Evolutionary conservation across 92 coral and sea anemone species (phyloP), one percentile per base, ranked within the genome.

Genomic region (Umimayanthus kanabou): DNA sequence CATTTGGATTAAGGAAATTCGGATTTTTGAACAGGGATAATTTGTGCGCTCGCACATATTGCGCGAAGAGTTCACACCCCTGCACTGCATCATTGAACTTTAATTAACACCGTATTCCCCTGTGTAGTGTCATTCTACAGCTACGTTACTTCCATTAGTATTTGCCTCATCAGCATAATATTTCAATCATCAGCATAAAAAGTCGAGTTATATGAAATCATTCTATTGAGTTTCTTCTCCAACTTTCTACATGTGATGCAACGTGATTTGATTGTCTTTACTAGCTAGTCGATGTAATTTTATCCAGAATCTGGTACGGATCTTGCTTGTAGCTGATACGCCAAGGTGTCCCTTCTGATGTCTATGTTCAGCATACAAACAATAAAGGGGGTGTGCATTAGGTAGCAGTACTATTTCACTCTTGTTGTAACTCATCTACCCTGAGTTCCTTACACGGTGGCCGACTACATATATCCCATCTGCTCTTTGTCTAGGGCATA

Each of bases 201-300:
- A 33, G 37, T 33, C 37, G 37, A 33, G 37, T 33, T 33, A 33
- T 33, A 33, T 33, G 37, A 33, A 33, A 33, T 33, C 37, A 33
- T 33, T 33, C 37, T 33, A 33, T 33, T 33, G 37, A 39, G 39
- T 64, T 58, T 53, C 86, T 83, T 89, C 16, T 89, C 90, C 11
- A 86, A 13, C 69, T 90, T 92, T 72, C 84, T 91, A 30, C 93
- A 91, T 15, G 82, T 89, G 7, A 93, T 90, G 87, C 92, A 91
- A 16, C 82, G 76, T n/a, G 49, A 75, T 75, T 91, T 90, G 75
- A 93, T 85, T 42, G 91, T 26, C 79, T 83, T 88, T 72, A 82
- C 37, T 33, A 33, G 37, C 89, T 10, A 88, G 15, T 77, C 53
- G 79, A 30, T 84, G 86, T 15, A 87, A 79, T 49, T 86, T 85